Base-by-base conservation (phyloP, 92 coral and sea anemone species). In the Siderastrea siderea region DNA sequence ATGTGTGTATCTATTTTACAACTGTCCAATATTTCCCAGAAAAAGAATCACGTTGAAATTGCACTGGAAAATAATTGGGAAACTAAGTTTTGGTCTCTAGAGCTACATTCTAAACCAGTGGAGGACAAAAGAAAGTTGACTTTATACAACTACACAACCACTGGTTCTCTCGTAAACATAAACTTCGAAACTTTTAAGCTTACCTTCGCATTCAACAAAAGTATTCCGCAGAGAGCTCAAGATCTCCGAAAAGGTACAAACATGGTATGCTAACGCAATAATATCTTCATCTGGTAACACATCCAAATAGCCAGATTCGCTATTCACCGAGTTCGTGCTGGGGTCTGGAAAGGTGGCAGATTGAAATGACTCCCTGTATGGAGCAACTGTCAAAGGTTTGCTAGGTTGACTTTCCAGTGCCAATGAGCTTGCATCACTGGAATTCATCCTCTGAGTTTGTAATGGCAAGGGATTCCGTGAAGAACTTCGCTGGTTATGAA, bases 191-290 rank as follows among this genome's bases (percentile, higher is more conserved):
- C 54, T 5, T 9, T 3, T n/a, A 75, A 53, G 49, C 88, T 81
- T 87, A 95, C 98, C 98, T 95, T 93, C 89, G 76, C 86, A 75
- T 60, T 93, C 99, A 71, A 93, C 81, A 87, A 98, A 96, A 43
- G 98, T 95, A 67, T 88, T 95, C 86, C 96, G 90, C 53, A 98
- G 60, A 68, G 92, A 93, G 54, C 94, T 87, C 66, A 98, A 67
- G 8, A 98, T 98, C 75, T 96, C 99, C 44, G 99, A 98, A 84
- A 98, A 98, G 6, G 94, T 91, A 45, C 96, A 82, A 17, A 98
- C 99, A 79, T 98, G 99, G 84, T 54, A 71, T 51, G 99, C 96
- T 75, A 98, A 80, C 7, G 98, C 96, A 48, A 95, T 90, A 12
- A 98, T 98, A 89, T 96, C 99, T 73, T 96, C 98, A 78, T 98